These are phyloP conservation scores for Galerucella nymphaeae DNA, from an alignment of 2,888 invertebrate species.

Conservation along the genomic window DNA sequence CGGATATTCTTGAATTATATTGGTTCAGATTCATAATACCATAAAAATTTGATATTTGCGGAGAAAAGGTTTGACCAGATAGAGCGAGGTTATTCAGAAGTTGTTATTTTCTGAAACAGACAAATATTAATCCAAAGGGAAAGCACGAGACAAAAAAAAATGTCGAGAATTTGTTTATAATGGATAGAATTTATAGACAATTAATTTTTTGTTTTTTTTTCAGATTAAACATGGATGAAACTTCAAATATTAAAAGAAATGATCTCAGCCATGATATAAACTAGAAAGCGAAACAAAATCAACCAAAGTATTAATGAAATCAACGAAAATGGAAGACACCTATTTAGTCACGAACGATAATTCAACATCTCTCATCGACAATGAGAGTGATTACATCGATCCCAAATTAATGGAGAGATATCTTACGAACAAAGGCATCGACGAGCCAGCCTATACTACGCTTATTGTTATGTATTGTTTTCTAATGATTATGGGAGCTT, in stretches of 20 bases:
- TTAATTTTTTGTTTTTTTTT: slow-evolving; percentile 1
- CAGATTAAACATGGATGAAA: neutral
- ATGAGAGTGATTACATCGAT: slow-evolving; percentile 54
- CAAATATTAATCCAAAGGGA: no score
- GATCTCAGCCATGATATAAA: neutral
- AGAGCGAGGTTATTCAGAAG: no score
- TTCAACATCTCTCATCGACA: slow-evolving; percentile 12
- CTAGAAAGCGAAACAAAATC: neutral
- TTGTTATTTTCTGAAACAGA: no score
- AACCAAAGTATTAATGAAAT: neutral
- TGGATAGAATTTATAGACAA: no score
- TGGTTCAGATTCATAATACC: no score
- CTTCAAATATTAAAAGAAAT: neutral
- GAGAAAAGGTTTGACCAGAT: no score
- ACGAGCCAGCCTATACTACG: slow-evolving; percentile 74
- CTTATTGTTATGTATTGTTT: slow-evolving; percentile 78
- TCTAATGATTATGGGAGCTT: slow-evolving; percentile 82
- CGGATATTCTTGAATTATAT: no score
- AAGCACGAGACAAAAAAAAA: no score
- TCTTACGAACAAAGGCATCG: slow-evolving; percentile 76
- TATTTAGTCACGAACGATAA: slow-evolving; percentile 6
- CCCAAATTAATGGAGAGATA: slow-evolving; percentile 71
- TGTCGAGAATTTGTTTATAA: no score
- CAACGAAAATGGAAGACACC: slow-evolving; percentile 25
- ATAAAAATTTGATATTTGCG: no score